Evolutionary conservation across 1,140 invertebrate species (phyloP).

Genomic region (Lepidostoma basale): DNA sequence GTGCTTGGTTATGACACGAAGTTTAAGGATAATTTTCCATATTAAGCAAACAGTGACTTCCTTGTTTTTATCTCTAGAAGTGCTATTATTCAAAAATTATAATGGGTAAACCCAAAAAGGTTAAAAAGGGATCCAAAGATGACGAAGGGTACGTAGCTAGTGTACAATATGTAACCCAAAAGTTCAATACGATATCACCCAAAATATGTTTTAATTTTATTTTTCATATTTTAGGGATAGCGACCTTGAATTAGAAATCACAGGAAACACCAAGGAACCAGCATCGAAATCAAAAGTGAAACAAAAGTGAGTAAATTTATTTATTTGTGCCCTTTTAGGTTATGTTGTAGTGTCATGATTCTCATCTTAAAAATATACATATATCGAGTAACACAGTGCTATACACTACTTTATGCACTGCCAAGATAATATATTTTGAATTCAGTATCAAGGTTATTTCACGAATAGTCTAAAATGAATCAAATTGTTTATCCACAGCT

Average conservation of each 20-base stretch:
- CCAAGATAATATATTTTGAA: background rate
- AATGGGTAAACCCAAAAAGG: conserved; percentile 75
- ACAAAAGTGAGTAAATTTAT: conserved; percentile 46
- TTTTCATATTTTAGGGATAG: conserved; percentile 58
- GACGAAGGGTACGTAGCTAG: conserved; percentile 66
- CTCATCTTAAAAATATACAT: conserved; percentile 51
- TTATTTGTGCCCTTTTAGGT: conserved; percentile 55
- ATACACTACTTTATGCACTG: background rate
- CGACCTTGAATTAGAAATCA: conserved; percentile 61
- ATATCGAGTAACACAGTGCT: conserved; percentile 50
- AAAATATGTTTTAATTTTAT: background rate
- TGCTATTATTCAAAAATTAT: conserved; percentile 1
- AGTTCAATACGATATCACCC: conserved; percentile 40
- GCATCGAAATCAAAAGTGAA: conserved; percentile 55
- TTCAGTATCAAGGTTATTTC: conserved; percentile 10
- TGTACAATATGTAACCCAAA: conserved; percentile 46
- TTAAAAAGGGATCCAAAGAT: conserved; percentile 67
- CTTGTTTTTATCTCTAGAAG: background rate
- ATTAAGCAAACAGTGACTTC: background rate
- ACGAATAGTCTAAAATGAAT: too few species aligned
- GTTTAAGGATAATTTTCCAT: conserved; percentile 18
- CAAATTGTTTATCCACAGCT: too few species aligned
- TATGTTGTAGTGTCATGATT: conserved; percentile 48
- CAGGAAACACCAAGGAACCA: conserved; percentile 51
- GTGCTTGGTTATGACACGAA: conserved; percentile 41